Evolutionary conservation across 2,113 vertebrate species (phyloP), one percentile per base, ranked within the genome.

Genomic region (Phoxinus phoxinus): DNA sequence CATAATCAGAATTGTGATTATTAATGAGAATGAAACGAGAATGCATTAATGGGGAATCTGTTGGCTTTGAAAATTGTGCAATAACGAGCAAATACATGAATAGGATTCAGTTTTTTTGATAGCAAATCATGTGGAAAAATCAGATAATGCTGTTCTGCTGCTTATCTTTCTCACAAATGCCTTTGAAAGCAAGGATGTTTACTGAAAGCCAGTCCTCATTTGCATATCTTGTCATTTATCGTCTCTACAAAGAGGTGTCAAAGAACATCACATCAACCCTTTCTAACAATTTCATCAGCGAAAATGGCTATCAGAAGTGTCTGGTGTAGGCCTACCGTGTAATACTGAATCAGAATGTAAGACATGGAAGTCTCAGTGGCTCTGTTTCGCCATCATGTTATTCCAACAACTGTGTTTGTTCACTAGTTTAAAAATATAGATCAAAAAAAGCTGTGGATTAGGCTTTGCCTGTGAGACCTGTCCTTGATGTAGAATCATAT

Each of bases 151-250:
- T n/a, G 1, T 30, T n/a, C 4, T n/a, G 63, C 58, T 46, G n/a
- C 78, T 63, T 41, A 30, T 80, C 58, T 80, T 65, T 65, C 73
- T 63, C 56, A 80, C 13, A 63, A 80, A 80, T 63, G 15, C 44
- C 63, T 82, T 69, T 69, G 44, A 44, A 69, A 53, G 63, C 63
- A 82, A 27, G 32, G 27, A 53, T 82, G 80, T 69, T 82, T 82
- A 82, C 44, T 13, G 27, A 48, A 82, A 82, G 19, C 17, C 80
- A 51, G 21, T 30, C 37, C 58, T 82, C 59, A 82, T 82, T 69
- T 82, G 63, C 61, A 69, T 69, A 48, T 82, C 44, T 82, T 82
- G 63, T 82, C 30, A 82, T 53, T 82, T 69, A 69, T 82, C 46
- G 69, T 82, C 63, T 69, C 27, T 69, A 82, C 46, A 69, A 82